Base-by-base conservation (phyloP, 2,888 invertebrate species). In the Aproaerema taeniolella region DNA sequence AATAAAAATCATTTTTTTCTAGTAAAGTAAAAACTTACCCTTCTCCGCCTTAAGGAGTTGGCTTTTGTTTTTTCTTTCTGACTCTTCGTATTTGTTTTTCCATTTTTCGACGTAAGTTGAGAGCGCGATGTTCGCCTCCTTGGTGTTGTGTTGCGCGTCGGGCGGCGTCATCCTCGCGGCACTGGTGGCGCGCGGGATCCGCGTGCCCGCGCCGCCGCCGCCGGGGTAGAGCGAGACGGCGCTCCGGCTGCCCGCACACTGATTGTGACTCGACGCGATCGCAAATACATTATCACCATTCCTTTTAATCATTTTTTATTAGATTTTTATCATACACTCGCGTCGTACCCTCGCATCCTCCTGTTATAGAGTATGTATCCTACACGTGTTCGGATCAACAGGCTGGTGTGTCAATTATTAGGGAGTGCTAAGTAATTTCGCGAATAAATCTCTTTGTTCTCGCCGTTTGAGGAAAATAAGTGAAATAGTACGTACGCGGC, bases 71-170 rank as follows among this genome's bases (percentile, higher is more conserved):
- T 89, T 90, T 58, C 89, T 88, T 67, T 93, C 93, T 4, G 90
- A 88, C 31, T 93, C 93, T 58, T 93, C 92, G 67, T 88, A 92
- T 78, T 90, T 91, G 48, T 74, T 82, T 78, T 90, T 92, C 92
- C 92, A 93, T 64, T 88, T 87, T 63, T 88, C 88, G 36, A 85
- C 85, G 66, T 83, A 85, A 45, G 78, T 82, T 33, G 86, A 82
- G 58, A 85, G 73, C 54, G 85, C 83, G 43, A 85, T 80, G 67
- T 80, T 85, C 39, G 81, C 67, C 62, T 83, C 83, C 60, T 79
- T 80, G 61, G 74, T 77, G 76, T 67, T 79, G 71, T 61, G 88
- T 55, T 81, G 74, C 70, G 83, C 73, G 66, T 82, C 81, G 68
- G 83, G 71, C 73, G 82, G 82, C 77, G 83, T 77, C 85, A 83